These are phyloP conservation scores for Drosophila quinaria DNA, from an alignment of 2,888 invertebrate species.

Conservation along the genomic window DNA sequence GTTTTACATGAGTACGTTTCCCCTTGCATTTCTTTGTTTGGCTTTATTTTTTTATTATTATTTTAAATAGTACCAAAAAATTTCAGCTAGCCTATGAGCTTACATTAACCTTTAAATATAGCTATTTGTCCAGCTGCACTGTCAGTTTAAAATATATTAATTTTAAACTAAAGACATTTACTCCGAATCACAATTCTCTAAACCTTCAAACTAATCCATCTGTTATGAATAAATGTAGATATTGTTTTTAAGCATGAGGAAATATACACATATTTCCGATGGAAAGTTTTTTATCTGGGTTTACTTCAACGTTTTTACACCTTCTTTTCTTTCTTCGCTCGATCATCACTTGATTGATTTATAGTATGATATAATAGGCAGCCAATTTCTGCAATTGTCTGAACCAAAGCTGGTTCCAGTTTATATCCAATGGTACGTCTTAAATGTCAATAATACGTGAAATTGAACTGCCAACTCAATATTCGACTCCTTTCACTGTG, in stretches of 20 bases:
- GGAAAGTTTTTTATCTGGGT: background rate
- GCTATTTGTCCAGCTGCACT: no score
- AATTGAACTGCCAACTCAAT: constrained; percentile 83
- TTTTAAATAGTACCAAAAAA: no score
- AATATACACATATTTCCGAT: background rate
- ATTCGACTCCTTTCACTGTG: constrained; percentile 46
- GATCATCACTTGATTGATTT: constrained; percentile 65
- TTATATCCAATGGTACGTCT: constrained; percentile 63
- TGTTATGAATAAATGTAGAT: background rate
- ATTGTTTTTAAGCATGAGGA: no score
- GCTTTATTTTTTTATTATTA: background rate
- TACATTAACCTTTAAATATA: no score
- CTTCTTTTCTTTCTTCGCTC: background rate
- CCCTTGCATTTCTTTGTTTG: background rate
- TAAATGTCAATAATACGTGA: constrained; percentile 83
- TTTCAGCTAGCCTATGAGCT: no score
- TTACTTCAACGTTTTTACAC: background rate
- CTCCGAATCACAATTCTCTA: background rate
- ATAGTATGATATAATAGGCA: constrained; percentile 70
- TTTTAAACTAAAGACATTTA: no score
- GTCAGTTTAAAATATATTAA: no score
- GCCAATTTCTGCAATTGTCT: constrained; percentile 52
- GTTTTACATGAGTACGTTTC: constrained; percentile 15
- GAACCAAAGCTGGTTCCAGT: constrained; percentile 34
- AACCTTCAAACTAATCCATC: background rate